Conservation (phyloP, 2,888 invertebrate species). For the Epiblema foenella region DNA sequence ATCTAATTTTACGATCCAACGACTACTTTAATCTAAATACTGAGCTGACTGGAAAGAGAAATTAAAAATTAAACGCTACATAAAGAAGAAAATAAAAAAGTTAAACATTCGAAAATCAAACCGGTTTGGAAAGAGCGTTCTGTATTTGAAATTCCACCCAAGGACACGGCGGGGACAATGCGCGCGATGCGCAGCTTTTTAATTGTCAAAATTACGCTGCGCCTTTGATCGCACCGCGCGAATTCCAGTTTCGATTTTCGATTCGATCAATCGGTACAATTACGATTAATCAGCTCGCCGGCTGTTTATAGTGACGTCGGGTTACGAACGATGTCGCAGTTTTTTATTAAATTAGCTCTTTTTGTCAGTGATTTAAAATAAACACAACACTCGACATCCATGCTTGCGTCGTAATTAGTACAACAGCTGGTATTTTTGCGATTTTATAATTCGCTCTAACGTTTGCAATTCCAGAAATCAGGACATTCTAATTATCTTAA, state of each 20-base stretch:
- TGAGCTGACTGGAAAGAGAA: slow-evolving; percentile 38
- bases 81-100: slow-evolving; percentile 49
- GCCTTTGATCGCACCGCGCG: slow-evolving; percentile 72
- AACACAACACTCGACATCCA: not conserved
- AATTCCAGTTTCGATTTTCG: slow-evolving; percentile 61
- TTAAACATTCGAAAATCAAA: slow-evolving; percentile 63
- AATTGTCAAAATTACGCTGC: slow-evolving; percentile 81
- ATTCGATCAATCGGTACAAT: slow-evolving; percentile 48
- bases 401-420: slow-evolving; percentile 6
- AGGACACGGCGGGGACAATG: slow-evolving; percentile 75
- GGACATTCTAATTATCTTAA: slow-evolving; percentile 11
- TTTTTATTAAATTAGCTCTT: slow-evolving; percentile 27
- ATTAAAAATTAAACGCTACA: slow-evolving; percentile 58
- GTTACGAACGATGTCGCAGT: slow-evolving; percentile 19
- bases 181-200: slow-evolving; percentile 77
- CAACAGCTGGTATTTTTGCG: slow-evolving; percentile 2
- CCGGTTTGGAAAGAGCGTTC: slow-evolving; percentile 63
- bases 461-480: slow-evolving; percentile 5
- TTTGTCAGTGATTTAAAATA: slow-evolving; percentile 12
- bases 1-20: slow-evolving; percentile 79
- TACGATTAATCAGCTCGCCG: slow-evolving; percentile 39
- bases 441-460: slow-evolving; percentile 14
- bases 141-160: slow-evolving; percentile 76
- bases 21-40: slow-evolving; percentile 50
- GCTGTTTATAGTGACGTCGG: slow-evolving; percentile 30